These are phyloP conservation scores for Rhinoptilus africanus DNA, from an alignment of 2,113 vertebrate genomes.

Conservation along the genomic window DNA sequence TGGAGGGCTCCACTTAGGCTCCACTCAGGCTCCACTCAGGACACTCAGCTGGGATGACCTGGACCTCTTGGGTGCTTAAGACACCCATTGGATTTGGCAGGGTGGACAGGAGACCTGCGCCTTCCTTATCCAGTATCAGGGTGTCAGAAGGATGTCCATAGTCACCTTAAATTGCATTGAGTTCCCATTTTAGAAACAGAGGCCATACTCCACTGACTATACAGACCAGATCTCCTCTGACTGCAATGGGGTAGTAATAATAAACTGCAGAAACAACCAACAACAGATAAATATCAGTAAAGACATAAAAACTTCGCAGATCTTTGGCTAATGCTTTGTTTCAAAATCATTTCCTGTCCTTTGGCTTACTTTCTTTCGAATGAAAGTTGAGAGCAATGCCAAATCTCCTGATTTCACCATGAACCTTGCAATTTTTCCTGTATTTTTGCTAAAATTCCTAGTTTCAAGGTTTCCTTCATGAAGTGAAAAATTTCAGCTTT, in stretches of 20 bases:
- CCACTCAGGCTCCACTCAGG: too few species aligned
- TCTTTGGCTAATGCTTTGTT: background rate
- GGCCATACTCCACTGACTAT: accelerated
- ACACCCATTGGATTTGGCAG: background rate
- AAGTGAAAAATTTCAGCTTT: background rate
- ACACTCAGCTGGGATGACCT: background rate
- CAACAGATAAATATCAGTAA: background rate
- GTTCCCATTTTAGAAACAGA: background rate
- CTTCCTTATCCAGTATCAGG: background rate
- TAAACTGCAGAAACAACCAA: background rate
- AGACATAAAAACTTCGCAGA: background rate
- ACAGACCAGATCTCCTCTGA: background rate
- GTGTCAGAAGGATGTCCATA: background rate
- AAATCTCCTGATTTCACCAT: background rate
- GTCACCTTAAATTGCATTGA: background rate
- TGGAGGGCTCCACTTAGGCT: background rate
- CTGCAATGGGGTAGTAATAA: accelerated
- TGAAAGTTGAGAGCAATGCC: background rate
- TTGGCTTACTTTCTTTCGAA: background rate
- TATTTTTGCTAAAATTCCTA: too few species aligned
- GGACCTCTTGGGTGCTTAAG: background rate
- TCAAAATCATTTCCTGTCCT: background rate
- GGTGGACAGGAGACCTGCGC: background rate
- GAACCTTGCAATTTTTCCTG: background rate
- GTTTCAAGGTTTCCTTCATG: too few species aligned